Conservation (phyloP, 2,888 invertebrate species). For the Trissolcus brochymenae region DNA sequence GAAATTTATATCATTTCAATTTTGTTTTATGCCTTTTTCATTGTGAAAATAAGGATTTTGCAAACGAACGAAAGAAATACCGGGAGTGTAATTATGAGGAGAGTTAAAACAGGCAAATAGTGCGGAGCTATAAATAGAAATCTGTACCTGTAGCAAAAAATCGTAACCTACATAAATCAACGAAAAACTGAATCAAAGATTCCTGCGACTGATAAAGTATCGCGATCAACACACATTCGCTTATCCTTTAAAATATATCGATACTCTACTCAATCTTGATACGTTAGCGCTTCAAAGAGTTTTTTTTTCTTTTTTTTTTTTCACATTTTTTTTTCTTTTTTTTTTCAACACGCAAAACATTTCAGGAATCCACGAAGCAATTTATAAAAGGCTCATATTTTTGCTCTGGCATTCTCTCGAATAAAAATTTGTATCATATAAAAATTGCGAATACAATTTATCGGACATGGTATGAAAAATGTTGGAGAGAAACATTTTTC, state of each 20-base stretch:
- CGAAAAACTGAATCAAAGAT: constrained; percentile 47
- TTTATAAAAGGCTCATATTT: constrained; percentile 19
- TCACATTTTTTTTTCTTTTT: too few species aligned
- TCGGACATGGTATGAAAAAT: too few species aligned
- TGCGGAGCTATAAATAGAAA: constrained; percentile 4
- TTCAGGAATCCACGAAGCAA: constrained; percentile 14
- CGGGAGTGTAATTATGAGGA: too few species aligned
- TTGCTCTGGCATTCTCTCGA: neutral
- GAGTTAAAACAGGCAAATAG: too few species aligned
- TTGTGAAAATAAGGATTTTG: too few species aligned
- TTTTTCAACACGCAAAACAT: constrained; percentile 26
- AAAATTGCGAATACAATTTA: too few species aligned
- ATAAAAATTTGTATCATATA: neutral
- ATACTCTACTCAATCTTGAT: constrained; percentile 38
- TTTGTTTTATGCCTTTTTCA: too few species aligned
- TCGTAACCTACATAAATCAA: constrained; percentile 30
- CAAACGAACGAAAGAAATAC: too few species aligned
- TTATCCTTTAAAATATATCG: constrained; percentile 42
- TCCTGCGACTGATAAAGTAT: constrained; percentile 30
- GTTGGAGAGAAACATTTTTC: too few species aligned
- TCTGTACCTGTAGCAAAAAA: constrained; percentile 10
- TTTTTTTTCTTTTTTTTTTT: constrained; percentile 37
- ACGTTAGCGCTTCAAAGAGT: constrained; percentile 26
- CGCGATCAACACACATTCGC: constrained; percentile 17
- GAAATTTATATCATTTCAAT: too few species aligned